phyloP scores from a whole-genome alignment of 2,888 invertebrate genomes.

The Rugalucina vietnamica region DNA sequence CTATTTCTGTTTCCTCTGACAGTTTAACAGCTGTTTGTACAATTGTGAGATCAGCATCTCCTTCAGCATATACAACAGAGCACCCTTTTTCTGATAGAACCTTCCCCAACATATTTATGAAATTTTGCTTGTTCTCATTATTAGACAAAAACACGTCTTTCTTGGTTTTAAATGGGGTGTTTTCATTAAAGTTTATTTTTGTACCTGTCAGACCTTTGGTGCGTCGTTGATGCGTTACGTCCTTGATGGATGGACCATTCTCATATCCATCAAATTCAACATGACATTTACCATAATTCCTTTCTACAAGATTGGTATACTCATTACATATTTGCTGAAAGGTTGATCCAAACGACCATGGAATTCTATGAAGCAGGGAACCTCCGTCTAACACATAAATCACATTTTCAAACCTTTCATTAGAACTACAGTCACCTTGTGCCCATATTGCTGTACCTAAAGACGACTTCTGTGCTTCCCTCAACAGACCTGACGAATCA shows the following conservation, averaged over 20 bases:
- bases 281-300: conserved; percentile 39
- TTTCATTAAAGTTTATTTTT: conserved; percentile 51
- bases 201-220: conserved; percentile 41
- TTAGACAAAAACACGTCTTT: conserved; percentile 68
- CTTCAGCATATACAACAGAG: conserved; percentile 51
- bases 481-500: neutral
- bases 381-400: conserved; percentile 65
- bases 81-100: conserved; percentile 33
- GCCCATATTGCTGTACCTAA: conserved; percentile 43
- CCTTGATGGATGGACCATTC: conserved; percentile 62
- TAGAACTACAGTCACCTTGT: conserved; percentile 18
- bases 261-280: conserved; percentile 71
- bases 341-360: conserved; percentile 56
- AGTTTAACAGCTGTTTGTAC: conserved; percentile 57
- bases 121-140: conserved; percentile 65
- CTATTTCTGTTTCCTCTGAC: conserved; percentile 26
- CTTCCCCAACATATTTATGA: conserved; percentile 56
- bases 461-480: neutral
- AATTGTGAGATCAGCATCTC: conserved; percentile 71
- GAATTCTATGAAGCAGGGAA: conserved; percentile 58
- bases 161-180: conserved; percentile 54
- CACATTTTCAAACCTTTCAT: neutral
- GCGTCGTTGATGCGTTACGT: conserved; percentile 63
- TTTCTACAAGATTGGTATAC: conserved; percentile 51
- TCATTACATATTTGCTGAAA: conserved; percentile 50